These are phyloP conservation scores for Pachycephus smyrnensis DNA, from an alignment of 2,888 invertebrate genomes.

Conservation along the genomic window DNA sequence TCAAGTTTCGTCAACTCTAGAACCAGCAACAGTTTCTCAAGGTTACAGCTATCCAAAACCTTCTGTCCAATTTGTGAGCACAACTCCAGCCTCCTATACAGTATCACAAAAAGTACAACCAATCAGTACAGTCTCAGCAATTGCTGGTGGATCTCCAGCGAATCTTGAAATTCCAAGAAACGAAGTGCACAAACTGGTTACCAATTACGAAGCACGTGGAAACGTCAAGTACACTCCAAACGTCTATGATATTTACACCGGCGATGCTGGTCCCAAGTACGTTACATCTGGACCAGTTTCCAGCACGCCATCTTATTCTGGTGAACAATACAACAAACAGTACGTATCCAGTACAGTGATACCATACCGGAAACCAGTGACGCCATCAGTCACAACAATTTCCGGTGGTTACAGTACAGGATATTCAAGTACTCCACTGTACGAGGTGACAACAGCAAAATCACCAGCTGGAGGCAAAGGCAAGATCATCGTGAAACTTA, in stretches of 20 bases:
- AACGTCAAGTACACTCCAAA: conserved; percentile 47
- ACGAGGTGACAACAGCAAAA: conserved; percentile 28
- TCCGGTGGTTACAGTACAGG: conserved; percentile 37
- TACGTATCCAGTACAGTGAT: conserved; percentile 7
- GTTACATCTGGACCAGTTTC: background rate
- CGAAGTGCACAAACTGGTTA: conserved; percentile 39
- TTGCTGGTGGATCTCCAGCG: conserved; percentile 35
- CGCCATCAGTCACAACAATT: conserved; percentile 42
- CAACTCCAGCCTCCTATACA: conserved; percentile 31
- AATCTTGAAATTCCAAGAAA: conserved; percentile 34
- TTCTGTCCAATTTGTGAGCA: conserved; percentile 25
- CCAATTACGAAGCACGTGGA: conserved; percentile 49
- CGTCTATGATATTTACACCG: conserved; percentile 33
- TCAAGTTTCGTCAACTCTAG: conserved; percentile 13
- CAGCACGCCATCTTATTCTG: background rate
- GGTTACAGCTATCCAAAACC: conserved; percentile 36
- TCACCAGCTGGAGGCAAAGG: conserved; percentile 56
- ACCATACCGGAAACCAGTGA: background rate
- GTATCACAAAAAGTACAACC: background rate
- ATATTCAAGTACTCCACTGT: conserved; percentile 28
- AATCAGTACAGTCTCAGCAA: background rate
- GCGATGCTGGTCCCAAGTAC: conserved; percentile 6
- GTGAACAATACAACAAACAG: background rate
- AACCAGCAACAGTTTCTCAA: conserved; percentile 13
- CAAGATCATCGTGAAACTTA: conserved; percentile 75